phyloP scores from a whole-genome alignment of 2,888 invertebrate species.

The Callyntrura sp. region DNA sequence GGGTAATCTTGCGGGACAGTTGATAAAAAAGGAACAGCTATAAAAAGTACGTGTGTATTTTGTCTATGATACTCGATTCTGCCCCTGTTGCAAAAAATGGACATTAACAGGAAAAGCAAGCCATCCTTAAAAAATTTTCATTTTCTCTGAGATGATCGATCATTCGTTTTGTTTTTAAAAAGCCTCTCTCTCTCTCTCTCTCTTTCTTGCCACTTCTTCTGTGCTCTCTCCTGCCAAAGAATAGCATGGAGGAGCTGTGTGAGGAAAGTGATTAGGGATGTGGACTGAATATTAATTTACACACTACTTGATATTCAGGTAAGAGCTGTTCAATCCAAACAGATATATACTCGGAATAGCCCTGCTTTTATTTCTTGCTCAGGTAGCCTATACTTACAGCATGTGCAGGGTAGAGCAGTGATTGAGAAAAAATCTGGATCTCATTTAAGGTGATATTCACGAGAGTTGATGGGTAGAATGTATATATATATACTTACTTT shows the following conservation, averaged over 20 bases:
- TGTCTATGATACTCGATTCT: no score
- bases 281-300: constrained; percentile 75
- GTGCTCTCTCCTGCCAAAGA: no score
- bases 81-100: no score
- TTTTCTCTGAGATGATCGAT: constrained; percentile 58
- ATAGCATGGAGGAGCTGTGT: constrained; percentile 1
- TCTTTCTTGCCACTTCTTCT: no score
- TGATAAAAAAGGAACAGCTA: no score
- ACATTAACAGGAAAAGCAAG: no score
- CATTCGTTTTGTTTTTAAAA: constrained; percentile 17
- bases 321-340: no score
- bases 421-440: constrained; percentile 71
- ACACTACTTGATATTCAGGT: constrained; percentile 73
- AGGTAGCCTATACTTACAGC: background rate
- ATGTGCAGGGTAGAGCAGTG: background rate
- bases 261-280: constrained; percentile 74
- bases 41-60: no score
- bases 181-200: no score
- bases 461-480: background rate
- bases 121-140: background rate
- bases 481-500: no score
- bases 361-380: constrained; percentile 33
- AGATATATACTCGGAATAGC: background rate
- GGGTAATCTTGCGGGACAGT: no score
- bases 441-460: constrained; percentile 69